These are phyloP conservation scores for Triplophysa yarkandensis DNA, from an alignment of 2,797 vertebrate genomes.

Conservation along the genomic window DNA sequence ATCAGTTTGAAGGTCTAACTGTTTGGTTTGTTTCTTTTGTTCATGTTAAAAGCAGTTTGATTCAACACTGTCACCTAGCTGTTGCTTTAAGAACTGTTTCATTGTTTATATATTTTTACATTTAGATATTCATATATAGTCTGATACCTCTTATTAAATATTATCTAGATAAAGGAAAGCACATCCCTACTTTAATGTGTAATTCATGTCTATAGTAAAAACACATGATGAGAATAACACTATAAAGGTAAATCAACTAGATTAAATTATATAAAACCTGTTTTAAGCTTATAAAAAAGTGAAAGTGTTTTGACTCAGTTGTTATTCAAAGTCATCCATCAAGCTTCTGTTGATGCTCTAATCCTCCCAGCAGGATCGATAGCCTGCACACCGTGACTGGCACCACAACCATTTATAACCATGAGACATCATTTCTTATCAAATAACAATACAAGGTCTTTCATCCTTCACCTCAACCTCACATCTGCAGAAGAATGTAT, in stretches of 20 bases:
- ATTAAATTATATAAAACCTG: conserved; percentile 3
- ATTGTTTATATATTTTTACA: neutral
- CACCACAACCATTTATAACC: conserved; percentile 25
- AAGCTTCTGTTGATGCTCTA: conserved; percentile 33
- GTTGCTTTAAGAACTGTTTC: conserved; percentile 5
- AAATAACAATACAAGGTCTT: conserved; percentile 12
- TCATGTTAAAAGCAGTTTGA: neutral
- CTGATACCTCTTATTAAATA: no score
- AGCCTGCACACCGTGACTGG: conserved; percentile 32
- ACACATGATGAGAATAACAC: neutral
- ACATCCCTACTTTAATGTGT: no score
- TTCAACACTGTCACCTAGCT: conserved; percentile 67
- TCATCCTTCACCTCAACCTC: neutral
- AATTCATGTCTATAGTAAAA: neutral
- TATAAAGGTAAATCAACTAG: no score
- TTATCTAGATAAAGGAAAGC: no score
- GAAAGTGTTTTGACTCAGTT: conserved; percentile 33
- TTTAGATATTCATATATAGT: no score
- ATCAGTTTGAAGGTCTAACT: no score
- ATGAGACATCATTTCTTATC: conserved; percentile 5
- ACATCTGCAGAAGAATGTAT: neutral
- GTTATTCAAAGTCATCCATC: conserved; percentile 33
- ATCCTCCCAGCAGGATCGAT: conserved; percentile 44
- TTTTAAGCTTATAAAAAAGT: neutral
- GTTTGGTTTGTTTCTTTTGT: neutral